Evolutionary conservation across 2,888 invertebrate species (phyloP).

Genomic region (Aelia acuminata): DNA sequence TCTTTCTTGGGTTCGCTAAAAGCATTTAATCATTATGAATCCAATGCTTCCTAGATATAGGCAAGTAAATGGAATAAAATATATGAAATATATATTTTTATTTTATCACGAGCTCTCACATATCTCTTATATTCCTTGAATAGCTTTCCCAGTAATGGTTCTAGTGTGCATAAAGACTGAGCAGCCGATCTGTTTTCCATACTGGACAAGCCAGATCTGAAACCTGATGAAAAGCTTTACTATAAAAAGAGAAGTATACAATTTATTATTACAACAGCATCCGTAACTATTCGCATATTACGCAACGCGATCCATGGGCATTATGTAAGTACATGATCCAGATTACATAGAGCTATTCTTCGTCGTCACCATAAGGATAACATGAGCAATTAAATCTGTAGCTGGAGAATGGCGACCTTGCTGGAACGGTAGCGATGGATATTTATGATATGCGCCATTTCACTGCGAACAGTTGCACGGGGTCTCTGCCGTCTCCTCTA

Average conservation of each 20-base stretch:
- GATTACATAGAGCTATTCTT: background rate
- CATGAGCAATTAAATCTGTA: background rate
- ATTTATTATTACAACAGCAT: background rate
- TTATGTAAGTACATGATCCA: slow-evolving; percentile 24
- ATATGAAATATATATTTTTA: no score
- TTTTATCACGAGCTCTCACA: no score
- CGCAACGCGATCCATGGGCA: background rate
- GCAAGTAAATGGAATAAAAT: no score
- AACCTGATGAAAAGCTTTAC: background rate
- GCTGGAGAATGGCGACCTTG: slow-evolving; percentile 18
- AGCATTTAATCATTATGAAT: no score
- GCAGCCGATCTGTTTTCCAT: background rate
- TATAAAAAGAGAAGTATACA: background rate
- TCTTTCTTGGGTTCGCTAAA: no score
- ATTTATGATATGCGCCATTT: background rate
- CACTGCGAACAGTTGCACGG: background rate
- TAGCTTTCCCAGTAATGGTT: background rate
- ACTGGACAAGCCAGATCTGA: background rate
- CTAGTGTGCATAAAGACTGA: background rate
- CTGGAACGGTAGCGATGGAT: background rate
- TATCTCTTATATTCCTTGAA: background rate
- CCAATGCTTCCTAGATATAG: no score
- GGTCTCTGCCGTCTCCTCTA: background rate
- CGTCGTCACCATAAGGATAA: background rate
- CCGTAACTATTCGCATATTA: background rate